Conservation (phyloP, 1,140 invertebrate species). For the Camponotus vicinus region DNA sequence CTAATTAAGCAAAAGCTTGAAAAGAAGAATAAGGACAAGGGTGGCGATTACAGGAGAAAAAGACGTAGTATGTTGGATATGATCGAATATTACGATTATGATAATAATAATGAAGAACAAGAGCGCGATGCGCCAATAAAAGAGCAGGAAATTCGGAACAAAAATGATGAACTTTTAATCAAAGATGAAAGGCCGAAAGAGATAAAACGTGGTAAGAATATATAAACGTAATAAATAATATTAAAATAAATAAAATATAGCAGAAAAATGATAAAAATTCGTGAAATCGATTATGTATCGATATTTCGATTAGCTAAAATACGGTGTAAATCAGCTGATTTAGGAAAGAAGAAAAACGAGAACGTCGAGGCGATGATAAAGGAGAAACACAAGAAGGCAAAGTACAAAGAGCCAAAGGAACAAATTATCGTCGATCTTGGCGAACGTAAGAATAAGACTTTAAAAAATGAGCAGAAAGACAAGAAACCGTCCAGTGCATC, state of each 20-base stretch:
- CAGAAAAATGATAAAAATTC: not conserved
- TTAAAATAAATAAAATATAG: not conserved
- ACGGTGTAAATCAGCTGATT: not conserved
- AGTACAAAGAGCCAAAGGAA: slow-evolving; percentile 64
- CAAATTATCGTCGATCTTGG: slow-evolving; percentile 64
- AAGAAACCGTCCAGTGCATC: not conserved
- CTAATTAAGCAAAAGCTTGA: slow-evolving; percentile 67
- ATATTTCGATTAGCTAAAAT: not conserved
- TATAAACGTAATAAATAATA: not conserved
- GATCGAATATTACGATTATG: slow-evolving; percentile 78
- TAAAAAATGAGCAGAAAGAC: not conserved
- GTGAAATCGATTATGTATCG: not conserved
- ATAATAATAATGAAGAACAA: slow-evolving; percentile 52
- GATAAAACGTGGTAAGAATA: slow-evolving; percentile 49
- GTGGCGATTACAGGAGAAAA: not conserved
- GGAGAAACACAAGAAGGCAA: slow-evolving; percentile 4
- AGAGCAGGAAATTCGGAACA: not conserved
- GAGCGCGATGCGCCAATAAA: slow-evolving; percentile 19
- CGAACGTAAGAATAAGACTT: not conserved
- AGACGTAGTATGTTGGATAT: slow-evolving; percentile 54
- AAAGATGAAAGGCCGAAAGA: not conserved
- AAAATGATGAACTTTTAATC: not conserved
- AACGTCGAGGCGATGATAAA: slow-evolving; percentile 66
- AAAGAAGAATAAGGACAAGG: slow-evolving; percentile 8
- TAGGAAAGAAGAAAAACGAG: slow-evolving; percentile 64